Base-by-base conservation (phyloP, 2,113 vertebrate species). In the Pterocles burchelli region DNA sequence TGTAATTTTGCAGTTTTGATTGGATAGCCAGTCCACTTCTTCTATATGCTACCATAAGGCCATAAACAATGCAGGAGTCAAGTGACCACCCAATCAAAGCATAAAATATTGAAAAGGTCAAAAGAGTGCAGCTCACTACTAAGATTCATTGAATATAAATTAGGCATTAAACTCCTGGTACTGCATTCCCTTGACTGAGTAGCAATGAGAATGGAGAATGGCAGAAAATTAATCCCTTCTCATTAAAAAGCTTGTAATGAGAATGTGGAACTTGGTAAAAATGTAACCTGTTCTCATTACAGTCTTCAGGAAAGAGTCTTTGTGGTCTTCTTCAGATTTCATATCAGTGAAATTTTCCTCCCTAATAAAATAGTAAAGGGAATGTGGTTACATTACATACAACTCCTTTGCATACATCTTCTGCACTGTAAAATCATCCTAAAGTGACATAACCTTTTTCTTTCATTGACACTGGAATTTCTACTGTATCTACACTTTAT, bases 91-190 rank as follows among this genome's bases (percentile, higher is more conserved):
- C 92, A 96, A 92, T 94, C 87, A 94, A 95, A 93, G 31, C 80
- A 91, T 94, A 85, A 96, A 97, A 95, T 95, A 96, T 93, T 95
- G 89, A 94, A 96, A 95, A 96, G 97, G 94, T 96, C 94, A 95
- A 93, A 97, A 89, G 61, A 88, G 88, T 90, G 66, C 68, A 91
- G 59, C 85, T 93, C 76, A 82, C 63, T 87, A 85, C 70, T 58
- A 95, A 77, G 90, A 93, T 90, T 95, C 82, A 91, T 88, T 94
- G 95, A 97, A 96, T 97, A 97, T 94, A 97, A 97, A 97, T 97
- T 96, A 97, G 90, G 59, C 76, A 97, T 97, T 97, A 96, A 95
- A 95, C 55, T 88, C 76, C 31, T 89, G 87, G 95, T 96, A 93
- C 77, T 82, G 93, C 17, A 7, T 93, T 96, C 79, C 62, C 89